Percentiles rank a stretch among this genome's conserved stretches.
Conservation (phyloP, 2,888 invertebrate species). For the Erebia epiphron region DNA sequence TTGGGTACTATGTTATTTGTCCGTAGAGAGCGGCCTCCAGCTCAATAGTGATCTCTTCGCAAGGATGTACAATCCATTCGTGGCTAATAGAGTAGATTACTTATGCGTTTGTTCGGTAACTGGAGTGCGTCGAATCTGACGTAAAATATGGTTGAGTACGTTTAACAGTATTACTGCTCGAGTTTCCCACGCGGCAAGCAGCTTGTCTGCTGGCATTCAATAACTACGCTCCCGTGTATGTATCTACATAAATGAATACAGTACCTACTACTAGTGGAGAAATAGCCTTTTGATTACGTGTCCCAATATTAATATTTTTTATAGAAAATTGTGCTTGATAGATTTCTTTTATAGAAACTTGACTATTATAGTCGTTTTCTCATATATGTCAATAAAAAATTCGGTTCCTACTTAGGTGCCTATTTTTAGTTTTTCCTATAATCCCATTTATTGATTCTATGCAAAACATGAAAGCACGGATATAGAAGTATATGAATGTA, state of each 20-base stretch:
- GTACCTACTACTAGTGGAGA: constrained; percentile 25
- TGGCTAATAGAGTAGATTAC: constrained; percentile 63
- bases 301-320: constrained; percentile 4
- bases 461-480: too few species aligned
- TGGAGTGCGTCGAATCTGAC: constrained; percentile 66
- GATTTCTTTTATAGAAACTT: background rate
- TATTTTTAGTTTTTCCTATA: too few species aligned
- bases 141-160: constrained; percentile 66
- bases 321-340: background rate
- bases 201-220: constrained; percentile 42
- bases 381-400: too few species aligned
- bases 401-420: too few species aligned
- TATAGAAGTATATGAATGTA: too few species aligned
- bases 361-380: too few species aligned
- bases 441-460: too few species aligned
- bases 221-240: constrained; percentile 34
- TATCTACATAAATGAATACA: constrained; percentile 39
- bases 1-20: constrained; percentile 5
- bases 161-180: constrained; percentile 54
- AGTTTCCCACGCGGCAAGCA: constrained; percentile 70
- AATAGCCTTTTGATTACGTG: constrained; percentile 22
- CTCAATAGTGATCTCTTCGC: constrained; percentile 47
- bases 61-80: constrained; percentile 75
- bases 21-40: constrained; percentile 24
- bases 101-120: constrained; percentile 55